These are phyloP conservation scores for Vulpes lagopus DNA, from an alignment of 2,113 vertebrate genomes.

Conservation along the genomic window DNA sequence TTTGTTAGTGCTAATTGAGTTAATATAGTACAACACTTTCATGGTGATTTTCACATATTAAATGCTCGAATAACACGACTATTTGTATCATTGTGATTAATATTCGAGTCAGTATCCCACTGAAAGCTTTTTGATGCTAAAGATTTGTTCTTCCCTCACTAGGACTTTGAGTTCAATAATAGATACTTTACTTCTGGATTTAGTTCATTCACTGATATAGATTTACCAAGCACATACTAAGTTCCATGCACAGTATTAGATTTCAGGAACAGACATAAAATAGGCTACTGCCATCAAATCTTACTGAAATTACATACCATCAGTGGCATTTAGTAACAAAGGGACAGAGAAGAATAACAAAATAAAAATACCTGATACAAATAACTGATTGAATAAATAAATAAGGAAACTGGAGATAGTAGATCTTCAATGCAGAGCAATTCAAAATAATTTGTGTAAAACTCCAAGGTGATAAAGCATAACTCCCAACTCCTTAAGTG, in stretches of 20 bases:
- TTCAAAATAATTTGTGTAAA: not conserved
- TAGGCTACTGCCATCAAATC: not conserved
- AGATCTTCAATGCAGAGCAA: not conserved
- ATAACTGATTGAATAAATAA: not conserved
- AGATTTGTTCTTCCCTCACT: not conserved
- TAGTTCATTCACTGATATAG: not conserved
- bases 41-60: not conserved
- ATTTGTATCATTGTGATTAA: not conserved
- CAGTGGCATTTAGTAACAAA: not conserved
- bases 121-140: not conserved
- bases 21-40: not conserved
- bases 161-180: conserved; percentile 28
- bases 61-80: not conserved
- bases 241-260: not conserved
- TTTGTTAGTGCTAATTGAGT: not conserved
- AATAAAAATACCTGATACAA: not conserved
- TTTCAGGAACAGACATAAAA: not conserved
- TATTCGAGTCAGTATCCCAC: not conserved
- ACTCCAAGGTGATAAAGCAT: not conserved
- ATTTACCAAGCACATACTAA: not conserved
- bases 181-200: not conserved
- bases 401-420: not conserved
- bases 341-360: not conserved
- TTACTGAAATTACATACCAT: not conserved
- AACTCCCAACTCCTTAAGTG: not conserved